phyloP scores from a whole-genome alignment of 1,140 invertebrate species.

The Battus philenor region DNA sequence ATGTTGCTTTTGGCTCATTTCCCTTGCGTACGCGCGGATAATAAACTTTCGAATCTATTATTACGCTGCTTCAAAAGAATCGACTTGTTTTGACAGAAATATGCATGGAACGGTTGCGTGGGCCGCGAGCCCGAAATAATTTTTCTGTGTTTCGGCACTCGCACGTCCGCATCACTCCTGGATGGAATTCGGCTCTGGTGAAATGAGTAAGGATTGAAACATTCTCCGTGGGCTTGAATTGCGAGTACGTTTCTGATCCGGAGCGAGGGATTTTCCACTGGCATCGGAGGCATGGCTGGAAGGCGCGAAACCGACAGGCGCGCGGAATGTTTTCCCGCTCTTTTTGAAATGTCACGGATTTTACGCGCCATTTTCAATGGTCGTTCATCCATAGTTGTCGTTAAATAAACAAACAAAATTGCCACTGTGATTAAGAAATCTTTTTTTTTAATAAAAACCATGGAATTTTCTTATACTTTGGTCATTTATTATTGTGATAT shows the following conservation, averaged over 20 bases:
- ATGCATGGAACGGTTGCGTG: constrained; percentile 3
- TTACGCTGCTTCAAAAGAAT: constrained; percentile 9
- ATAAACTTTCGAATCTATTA: constrained; percentile 10
- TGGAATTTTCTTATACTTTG: no score
- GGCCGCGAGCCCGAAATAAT: constrained; percentile 27
- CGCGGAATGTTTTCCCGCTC: background rate
- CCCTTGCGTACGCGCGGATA: background rate
- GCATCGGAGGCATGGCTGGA: background rate
- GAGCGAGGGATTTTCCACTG: constrained; percentile 20
- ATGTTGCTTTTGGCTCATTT: background rate
- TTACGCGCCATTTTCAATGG: no score
- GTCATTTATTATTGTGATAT: no score
- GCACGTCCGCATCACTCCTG: constrained; percentile 30
- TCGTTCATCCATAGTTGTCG: no score
- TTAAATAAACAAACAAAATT: no score
- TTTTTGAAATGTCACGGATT: constrained; percentile 8
- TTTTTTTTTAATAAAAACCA: no score
- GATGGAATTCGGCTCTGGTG: constrained; percentile 33
- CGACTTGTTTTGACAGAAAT: constrained; percentile 15
- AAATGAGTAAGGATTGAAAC: constrained; percentile 32
- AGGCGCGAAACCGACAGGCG: background rate
- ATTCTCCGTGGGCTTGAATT: constrained; percentile 22
- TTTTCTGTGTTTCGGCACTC: constrained; percentile 13
- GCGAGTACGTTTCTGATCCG: constrained; percentile 17
- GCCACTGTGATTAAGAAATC: no score